Conservation (phyloP, 2,113 vertebrate genomes). For the Cavia porcellus region DNA sequence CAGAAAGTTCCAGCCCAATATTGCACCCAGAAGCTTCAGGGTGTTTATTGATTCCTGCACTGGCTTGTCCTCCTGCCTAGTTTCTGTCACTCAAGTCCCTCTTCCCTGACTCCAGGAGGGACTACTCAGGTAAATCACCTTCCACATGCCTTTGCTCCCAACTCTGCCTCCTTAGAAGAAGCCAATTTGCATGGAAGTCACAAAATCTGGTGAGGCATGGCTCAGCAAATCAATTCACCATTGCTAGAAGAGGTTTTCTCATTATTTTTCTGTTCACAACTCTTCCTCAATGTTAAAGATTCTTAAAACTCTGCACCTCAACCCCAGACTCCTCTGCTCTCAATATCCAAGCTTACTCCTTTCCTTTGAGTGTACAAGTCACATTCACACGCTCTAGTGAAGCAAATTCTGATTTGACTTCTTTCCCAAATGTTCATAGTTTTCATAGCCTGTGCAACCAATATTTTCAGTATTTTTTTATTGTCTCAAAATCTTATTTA, state of each 20-base stretch:
- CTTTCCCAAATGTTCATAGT: not conserved
- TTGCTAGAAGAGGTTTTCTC: not conserved
- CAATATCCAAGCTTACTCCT: not conserved
- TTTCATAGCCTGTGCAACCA: not conserved
- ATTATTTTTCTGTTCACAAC: not conserved
- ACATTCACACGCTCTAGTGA: not conserved
- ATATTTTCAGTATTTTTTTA: not conserved
- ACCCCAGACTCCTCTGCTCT: not conserved
- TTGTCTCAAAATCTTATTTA: not conserved
- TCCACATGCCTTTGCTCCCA: not conserved
- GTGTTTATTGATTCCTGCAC: not conserved
- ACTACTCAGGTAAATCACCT: not conserved
- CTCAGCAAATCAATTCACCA: not conserved
- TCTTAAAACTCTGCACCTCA: not conserved
- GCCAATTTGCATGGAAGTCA: not conserved
- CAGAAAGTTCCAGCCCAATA: not conserved
- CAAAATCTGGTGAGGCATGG: not conserved
- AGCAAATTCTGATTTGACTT: not conserved
- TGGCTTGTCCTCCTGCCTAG: not conserved
- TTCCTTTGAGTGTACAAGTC: not conserved
- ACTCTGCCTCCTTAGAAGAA: not conserved
- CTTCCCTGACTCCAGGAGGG: not conserved
- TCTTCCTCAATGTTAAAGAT: not conserved
- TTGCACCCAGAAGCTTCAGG: accelerated
- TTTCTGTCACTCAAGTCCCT: not conserved